Percentiles rank a stretch among this genome's conserved stretches.
Conservation (phyloP, 2,888 invertebrate genomes). For the Phaedon cochleariae region DNA sequence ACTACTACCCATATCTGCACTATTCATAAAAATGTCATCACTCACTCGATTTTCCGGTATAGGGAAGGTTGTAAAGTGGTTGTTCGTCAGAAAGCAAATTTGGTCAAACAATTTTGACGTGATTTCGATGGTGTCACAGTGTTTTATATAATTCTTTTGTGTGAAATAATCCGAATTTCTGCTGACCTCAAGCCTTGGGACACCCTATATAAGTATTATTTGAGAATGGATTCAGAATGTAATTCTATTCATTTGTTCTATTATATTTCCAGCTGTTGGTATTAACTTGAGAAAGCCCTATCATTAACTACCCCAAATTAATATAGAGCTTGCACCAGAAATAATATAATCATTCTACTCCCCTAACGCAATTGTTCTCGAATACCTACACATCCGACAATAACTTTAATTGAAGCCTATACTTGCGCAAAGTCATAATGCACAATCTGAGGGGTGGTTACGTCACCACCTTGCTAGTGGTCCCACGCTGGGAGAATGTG, state of each 20-base stretch:
- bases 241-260: background rate
- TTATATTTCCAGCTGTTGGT: background rate
- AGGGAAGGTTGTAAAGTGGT: no score
- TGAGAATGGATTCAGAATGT: background rate
- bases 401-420: slow-evolving; percentile 42
- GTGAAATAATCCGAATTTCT: no score
- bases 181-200: no score
- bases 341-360: slow-evolving; percentile 1
- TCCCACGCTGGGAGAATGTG: slow-evolving; percentile 49
- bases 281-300: background rate
- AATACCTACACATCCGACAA: slow-evolving; percentile 20
- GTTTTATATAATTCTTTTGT: no score
- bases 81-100: no score
- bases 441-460: slow-evolving; percentile 38
- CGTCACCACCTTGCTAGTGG: slow-evolving; percentile 46
- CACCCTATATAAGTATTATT: no score
- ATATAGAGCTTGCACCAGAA: background rate
- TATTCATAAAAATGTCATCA: no score
- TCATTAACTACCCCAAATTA: background rate
- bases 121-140: no score
- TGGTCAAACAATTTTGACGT: no score
- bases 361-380: background rate
- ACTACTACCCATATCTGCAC: no score
- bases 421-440: slow-evolving; percentile 43
- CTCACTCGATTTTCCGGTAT: no score